Base-by-base conservation (phyloP, 2,113 vertebrate genomes). In the Platichthys stellatus region DNA sequence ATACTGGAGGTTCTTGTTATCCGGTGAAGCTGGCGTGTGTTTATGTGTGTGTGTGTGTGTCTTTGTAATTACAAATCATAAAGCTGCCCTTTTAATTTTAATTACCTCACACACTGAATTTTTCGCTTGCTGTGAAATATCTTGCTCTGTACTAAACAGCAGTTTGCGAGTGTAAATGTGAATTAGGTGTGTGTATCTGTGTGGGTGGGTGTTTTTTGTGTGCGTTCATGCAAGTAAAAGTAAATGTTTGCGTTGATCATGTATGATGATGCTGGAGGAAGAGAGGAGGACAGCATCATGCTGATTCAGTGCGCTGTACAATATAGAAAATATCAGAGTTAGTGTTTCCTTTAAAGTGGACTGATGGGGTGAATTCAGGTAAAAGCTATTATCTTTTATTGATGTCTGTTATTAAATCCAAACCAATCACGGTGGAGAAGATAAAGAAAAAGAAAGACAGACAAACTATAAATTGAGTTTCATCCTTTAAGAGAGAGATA, bases 201-300 rank as follows among this genome's bases (percentile, higher is more conserved):
- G 28, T 51, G 47, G 1, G 17, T 69, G 49, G 54, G 59, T 67
- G 45, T 72, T 15, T 51, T 14, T 51, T 15, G 31, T 31, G 31
- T 31, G 31, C 6, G 31, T 31, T 31, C 31, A 31, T 59, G 79
- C 62, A n/a, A 18, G 61, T 45, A 45, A 70, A 86, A 74, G 62
- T 79, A 72, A 88, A 86, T 89, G 88, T 87, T 86, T 81, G 73
- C 59, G 69, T 83, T 80, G 56, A 74, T 78, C 70, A 73, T 76
- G 82, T 82, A 77, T 87, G 81, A 72, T 69, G 78, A 23, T 1
- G 23, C 23, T 23, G 23, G 23, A 23, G 23, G 23, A 23, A 23
- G 23, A 23, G 23, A 23, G 23, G 23, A 23, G 23, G 23, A 23
- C 23, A 23, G 23, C 23, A 23, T 23, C 23, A 23, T 23, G 23